Evolutionary conservation across 2,113 vertebrate genomes (phyloP).

Genomic region (Lasiurus cinereus): DNA sequence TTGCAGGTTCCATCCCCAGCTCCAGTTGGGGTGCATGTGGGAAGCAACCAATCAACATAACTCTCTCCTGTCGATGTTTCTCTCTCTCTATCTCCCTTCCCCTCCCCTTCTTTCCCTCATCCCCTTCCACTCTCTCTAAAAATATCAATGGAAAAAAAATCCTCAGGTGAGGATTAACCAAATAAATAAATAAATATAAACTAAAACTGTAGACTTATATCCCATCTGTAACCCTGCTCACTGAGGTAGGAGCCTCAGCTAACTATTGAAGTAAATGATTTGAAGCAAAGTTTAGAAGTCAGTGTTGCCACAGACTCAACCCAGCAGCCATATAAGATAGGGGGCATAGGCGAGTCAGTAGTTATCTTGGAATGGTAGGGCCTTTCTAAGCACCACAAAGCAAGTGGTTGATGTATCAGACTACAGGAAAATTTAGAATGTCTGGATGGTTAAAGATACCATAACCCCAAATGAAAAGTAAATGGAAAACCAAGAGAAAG

Average conservation of each 20-base stretch:
- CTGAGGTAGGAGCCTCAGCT: not conserved
- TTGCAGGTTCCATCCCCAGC: not conserved
- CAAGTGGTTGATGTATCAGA: fast-evolving
- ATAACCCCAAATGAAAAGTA: not conserved
- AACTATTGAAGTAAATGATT: not conserved
- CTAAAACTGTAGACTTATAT: not conserved
- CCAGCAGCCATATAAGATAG: not conserved
- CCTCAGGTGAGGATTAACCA: too few relatives aligned
- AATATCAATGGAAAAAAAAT: too few relatives aligned
- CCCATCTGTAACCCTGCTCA: not conserved
- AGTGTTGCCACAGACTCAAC: fast-evolving
- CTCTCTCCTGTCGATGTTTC: not conserved
- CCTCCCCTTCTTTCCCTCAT: not conserved
- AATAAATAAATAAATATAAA: not conserved
- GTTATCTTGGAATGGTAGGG: not conserved
- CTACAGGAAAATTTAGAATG: fast-evolving
- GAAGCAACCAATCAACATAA: not conserved
- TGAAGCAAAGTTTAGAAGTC: not conserved
- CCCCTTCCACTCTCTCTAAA: not conserved
- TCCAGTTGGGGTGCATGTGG: not conserved
- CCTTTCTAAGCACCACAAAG: not conserved
- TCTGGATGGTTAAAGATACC: not conserved
- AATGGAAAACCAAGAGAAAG: not conserved
- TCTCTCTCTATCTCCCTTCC: not conserved
- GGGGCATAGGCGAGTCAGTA: fast-evolving